phyloP scores from a whole-genome alignment of 2,888 invertebrate genomes.

The Heliconius cydno region DNA sequence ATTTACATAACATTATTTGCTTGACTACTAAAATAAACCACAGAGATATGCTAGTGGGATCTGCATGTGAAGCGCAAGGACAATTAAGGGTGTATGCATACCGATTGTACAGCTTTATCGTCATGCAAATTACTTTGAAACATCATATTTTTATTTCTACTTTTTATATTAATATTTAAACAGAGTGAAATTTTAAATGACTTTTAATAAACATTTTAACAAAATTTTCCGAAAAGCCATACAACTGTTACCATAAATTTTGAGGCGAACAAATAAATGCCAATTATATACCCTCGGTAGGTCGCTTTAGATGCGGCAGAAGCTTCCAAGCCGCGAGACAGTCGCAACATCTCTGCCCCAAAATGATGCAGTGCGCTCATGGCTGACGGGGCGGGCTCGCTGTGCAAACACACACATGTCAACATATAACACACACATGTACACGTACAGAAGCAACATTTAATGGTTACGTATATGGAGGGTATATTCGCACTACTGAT shows the following conservation, averaged over 20 bases:
- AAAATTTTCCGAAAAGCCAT: slow-evolving; percentile 2
- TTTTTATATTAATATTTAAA: neutral
- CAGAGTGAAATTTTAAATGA: no score
- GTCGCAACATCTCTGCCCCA: slow-evolving; percentile 93
- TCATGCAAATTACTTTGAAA: neutral
- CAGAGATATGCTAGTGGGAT: slow-evolving; percentile 25
- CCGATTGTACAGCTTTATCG: slow-evolving; percentile 28
- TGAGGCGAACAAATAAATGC: slow-evolving; percentile 63
- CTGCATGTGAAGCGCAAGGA: slow-evolving; percentile 36
- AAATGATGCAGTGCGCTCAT: slow-evolving; percentile 94
- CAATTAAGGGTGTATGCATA: slow-evolving; percentile 37
- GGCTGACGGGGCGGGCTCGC: slow-evolving; percentile 90
- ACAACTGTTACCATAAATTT: slow-evolving; percentile 38
- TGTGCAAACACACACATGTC: slow-evolving; percentile 73
- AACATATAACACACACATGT: slow-evolving; percentile 54
- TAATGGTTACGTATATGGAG: slow-evolving; percentile 1
- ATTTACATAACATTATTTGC: slow-evolving; percentile 24
- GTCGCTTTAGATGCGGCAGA: slow-evolving; percentile 82
- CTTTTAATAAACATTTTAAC: neutral
- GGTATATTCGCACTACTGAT: slow-evolving; percentile 3
- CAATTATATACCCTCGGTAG: slow-evolving; percentile 77
- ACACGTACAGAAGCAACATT: slow-evolving; percentile 42
- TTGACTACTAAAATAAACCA: slow-evolving; percentile 28
- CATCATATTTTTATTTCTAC: no score
- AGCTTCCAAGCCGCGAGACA: slow-evolving; percentile 91